Evolutionary conservation across 2,113 vertebrate genomes (phyloP).

Genomic region (Glareola pratincola): DNA sequence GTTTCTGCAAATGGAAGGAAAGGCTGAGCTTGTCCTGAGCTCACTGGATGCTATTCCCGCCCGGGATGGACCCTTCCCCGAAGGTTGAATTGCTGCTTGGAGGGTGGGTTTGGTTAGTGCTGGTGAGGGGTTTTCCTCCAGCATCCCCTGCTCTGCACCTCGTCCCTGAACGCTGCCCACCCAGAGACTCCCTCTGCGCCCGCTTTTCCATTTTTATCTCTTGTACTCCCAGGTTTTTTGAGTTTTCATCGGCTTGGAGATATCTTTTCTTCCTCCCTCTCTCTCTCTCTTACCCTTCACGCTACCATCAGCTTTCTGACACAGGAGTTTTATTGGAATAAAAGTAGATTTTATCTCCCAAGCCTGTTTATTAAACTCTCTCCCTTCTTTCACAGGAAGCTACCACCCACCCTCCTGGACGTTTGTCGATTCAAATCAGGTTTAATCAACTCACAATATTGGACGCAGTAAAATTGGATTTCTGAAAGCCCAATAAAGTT

Average conservation of each 20-base stretch:
- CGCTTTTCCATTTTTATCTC: neutral
- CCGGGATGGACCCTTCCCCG: neutral
- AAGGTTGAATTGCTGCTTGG: neutral
- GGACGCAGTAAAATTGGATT: conserved; percentile 59
- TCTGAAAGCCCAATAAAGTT: conserved; percentile 47
- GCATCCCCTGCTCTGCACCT: neutral
- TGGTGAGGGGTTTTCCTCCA: neutral
- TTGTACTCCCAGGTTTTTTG: neutral
- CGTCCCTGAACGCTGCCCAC: neutral
- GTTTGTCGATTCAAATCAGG: conserved; percentile 59
- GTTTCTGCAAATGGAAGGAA: neutral
- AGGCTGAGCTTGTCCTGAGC: neutral
- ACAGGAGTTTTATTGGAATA: neutral
- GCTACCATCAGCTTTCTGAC: neutral
- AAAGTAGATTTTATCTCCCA: conserved; percentile 59
- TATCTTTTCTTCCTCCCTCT: accelerated
- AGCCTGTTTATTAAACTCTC: conserved; percentile 61
- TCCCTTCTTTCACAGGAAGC: neutral
- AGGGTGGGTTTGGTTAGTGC: neutral
- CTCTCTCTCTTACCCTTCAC: neutral
- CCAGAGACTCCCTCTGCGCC: neutral
- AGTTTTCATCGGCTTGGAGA: neutral
- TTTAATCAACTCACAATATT: conserved; percentile 57
- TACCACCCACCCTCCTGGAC: neutral
- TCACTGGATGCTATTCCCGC: neutral